Evolutionary conservation across 1,140 invertebrate species (phyloP).

Genomic region (Aricia agestis): DNA sequence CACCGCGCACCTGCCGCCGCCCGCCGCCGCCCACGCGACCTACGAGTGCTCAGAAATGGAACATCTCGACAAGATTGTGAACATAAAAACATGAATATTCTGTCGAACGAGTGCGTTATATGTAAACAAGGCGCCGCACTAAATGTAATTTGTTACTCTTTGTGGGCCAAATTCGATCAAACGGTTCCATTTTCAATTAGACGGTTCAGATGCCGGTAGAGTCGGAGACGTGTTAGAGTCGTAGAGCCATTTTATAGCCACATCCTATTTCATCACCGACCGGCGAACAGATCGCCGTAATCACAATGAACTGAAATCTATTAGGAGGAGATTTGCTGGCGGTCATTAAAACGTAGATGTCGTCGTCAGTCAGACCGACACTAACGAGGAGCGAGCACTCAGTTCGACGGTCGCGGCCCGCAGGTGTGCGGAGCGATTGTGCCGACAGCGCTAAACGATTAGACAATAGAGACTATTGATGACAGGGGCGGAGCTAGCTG

Average conservation of each 20-base stretch:
- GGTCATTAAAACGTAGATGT: background rate
- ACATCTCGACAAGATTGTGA: background rate
- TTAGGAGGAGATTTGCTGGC: background rate
- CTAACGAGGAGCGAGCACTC: background rate
- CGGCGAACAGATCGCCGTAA: background rate
- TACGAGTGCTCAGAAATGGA: background rate
- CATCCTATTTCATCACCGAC: background rate
- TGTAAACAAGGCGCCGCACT: background rate
- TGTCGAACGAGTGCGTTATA: background rate
- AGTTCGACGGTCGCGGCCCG: too few species aligned
- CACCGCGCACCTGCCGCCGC: too few species aligned
- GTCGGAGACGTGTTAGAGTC: too few species aligned
- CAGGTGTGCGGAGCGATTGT: background rate
- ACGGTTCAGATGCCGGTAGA: background rate
- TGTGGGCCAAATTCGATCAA: background rate
- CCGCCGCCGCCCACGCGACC: too few species aligned
- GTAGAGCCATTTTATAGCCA: too few species aligned
- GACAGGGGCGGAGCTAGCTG: background rate
- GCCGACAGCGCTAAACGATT: background rate
- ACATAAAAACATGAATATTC: background rate
- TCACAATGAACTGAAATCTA: background rate
- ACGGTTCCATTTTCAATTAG: background rate
- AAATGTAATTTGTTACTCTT: background rate
- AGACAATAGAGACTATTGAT: background rate
- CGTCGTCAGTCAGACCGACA: background rate